Conservation (phyloP, 30 jellyfish, hydroid and myxozoan genomes). For the Clytia hemisphaerica region DNA sequence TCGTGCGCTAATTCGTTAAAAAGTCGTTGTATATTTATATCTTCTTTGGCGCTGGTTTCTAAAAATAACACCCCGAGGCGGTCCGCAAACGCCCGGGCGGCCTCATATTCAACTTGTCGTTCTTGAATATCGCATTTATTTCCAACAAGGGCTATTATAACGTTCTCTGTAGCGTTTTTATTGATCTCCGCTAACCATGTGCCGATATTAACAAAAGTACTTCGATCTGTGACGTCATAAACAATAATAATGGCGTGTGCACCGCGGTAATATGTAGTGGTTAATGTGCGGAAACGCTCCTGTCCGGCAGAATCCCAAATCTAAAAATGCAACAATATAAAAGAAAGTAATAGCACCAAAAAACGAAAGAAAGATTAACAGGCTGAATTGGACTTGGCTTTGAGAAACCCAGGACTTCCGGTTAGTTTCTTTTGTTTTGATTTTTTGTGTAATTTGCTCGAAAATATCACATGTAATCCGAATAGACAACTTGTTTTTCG, state of each 20-base stretch:
- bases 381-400: no score
- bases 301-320: slow-evolving; percentile 90
- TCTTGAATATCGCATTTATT: slow-evolving; percentile 56
- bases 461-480: no score
- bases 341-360: no score
- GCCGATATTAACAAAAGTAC: slow-evolving; percentile 56
- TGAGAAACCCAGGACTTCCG: no score
- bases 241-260: slow-evolving; percentile 81
- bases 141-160: slow-evolving; percentile 52
- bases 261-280: slow-evolving; percentile 83
- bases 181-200: slow-evolving; percentile 70
- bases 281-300: slow-evolving; percentile 68
- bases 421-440: no score
- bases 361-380: no score
- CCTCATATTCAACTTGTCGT: slow-evolving; percentile 61
- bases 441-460: no score
- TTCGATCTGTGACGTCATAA: slow-evolving; percentile 69
- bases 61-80: slow-evolving; percentile 38
- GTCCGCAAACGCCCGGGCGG: slow-evolving; percentile 60
- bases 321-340: slow-evolving; percentile 15
- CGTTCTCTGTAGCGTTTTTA: slow-evolving; percentile 73
- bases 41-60: slow-evolving; percentile 69
- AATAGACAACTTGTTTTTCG: no score
- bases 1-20: slow-evolving; percentile 65
- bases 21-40: slow-evolving; percentile 48